Evolutionary conservation across 2,888 invertebrate species (phyloP), one percentile per base, ranked within the genome.

Genomic region (Deilephila elpenor): DNA sequence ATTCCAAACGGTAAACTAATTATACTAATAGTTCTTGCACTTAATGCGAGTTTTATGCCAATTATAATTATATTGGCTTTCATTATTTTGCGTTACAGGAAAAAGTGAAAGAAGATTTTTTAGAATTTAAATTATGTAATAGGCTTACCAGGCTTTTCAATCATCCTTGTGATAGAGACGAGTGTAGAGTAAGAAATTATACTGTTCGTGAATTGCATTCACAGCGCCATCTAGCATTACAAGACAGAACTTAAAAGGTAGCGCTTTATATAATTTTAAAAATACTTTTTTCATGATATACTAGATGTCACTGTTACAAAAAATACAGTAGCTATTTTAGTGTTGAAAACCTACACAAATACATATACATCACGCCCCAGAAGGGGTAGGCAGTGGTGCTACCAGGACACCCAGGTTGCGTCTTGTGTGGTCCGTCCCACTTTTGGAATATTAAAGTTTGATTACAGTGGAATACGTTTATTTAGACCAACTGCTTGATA

Each of bases 31-130:
- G 79, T 79, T 77, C 72, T 72, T 73, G 56, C 32, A 76, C 72
- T 74, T 79, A 78, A 78, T 75, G 78, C 75, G 77, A 79, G 76
- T 77, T 76, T 79, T 77, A 78, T 74, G 74, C 75, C 76, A 78
- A 78, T 77, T 77, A 77, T 32, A n/a, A 32, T 67, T 51, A 67
- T 25, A 44, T 44, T 5, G 7, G 17, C 25, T 44, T 51, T 51
- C 11, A 44, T n/a, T 11, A 20, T 20, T n/a, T 14, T 51, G 20
- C 5, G 2, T 44, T 51, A 14, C 6, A 67, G 25, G 0, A 20
- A 64, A 62, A 64, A 20, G 1, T 6, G 5, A 20, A 20, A 20
- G 3, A 64, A 17, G 17, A 37, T 7, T 20, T n/a, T 67, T 25
- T 25, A 17, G 11, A 32, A 51, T 51, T 29, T 25, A 51, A 6